These are phyloP conservation scores for Notocelia uddmanniana DNA, from an alignment of 2,888 invertebrate genomes.

Conservation along the genomic window DNA sequence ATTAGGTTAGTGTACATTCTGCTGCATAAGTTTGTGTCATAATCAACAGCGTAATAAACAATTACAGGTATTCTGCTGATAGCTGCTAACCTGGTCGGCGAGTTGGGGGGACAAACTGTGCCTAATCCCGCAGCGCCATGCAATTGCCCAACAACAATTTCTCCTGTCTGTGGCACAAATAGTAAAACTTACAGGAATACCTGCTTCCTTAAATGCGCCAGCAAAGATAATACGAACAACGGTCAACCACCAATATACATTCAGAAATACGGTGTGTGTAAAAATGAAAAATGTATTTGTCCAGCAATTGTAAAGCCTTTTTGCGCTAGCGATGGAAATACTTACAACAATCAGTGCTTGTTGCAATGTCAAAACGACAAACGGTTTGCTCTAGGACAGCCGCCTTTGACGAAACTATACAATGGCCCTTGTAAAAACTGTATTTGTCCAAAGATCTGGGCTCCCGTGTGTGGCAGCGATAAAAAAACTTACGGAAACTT, in stretches of 20 bases:
- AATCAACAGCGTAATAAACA: no score
- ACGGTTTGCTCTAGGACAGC: constrained; percentile 23
- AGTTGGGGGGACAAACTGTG: not conserved
- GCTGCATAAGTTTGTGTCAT: no score
- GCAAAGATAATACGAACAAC: not conserved
- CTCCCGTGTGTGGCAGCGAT: constrained; percentile 26
- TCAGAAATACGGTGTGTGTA: constrained; percentile 1
- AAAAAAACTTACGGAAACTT: no score
- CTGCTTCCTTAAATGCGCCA: constrained; percentile 36
- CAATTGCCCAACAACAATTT: constrained; percentile 27
- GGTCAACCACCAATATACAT: constrained; percentile 15
- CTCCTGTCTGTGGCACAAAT: constrained; percentile 31
- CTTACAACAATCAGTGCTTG: constrained; percentile 16
- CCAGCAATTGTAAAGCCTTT: constrained; percentile 6
- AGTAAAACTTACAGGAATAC: constrained; percentile 26
- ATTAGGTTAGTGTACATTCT: no score
- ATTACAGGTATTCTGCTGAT: not conserved
- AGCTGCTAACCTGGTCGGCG: not conserved
- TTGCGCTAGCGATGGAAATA: constrained; percentile 31
- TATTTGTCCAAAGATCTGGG: constrained; percentile 15
- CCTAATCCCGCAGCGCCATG: constrained; percentile 16
- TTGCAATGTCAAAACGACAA: constrained; percentile 19
- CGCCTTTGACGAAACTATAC: constrained; percentile 10
- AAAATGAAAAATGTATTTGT: constrained; percentile 10
- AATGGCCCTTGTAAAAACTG: constrained; percentile 20